phyloP scores from a whole-genome alignment of 2,113 vertebrate species.

The Toxostoma redivivum region DNA sequence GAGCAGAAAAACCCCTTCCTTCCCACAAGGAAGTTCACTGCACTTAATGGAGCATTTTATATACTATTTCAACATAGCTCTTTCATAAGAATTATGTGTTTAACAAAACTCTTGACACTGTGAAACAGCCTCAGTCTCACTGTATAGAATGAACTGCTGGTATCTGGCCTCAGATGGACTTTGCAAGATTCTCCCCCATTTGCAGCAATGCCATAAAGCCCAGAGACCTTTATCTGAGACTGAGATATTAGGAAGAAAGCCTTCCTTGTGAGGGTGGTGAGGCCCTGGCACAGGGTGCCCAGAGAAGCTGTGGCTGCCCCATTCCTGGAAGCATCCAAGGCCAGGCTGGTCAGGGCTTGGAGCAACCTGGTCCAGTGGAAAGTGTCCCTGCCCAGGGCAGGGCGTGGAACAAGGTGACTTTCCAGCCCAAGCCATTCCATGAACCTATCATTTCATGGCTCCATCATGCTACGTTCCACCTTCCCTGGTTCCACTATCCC shows the following conservation, averaged over 20 bases:
- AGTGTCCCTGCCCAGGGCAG: not conserved
- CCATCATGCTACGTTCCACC: rapidly evolving
- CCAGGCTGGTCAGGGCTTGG: not conserved
- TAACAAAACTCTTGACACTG: not conserved
- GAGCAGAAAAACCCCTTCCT: not conserved
- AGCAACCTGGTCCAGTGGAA: rapidly evolving
- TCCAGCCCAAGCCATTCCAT: not conserved
- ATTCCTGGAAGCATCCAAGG: not conserved
- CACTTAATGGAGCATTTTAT: not conserved
- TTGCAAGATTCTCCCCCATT: not conserved
- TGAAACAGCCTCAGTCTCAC: not conserved
- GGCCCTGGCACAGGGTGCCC: not conserved
- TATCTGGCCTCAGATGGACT: not conserved
- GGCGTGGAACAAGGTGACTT: no score
- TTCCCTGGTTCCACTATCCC: not conserved
- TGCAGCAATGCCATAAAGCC: not conserved
- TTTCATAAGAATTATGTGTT: not conserved
- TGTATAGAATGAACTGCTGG: rapidly evolving
- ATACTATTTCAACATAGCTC: not conserved
- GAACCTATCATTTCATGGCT: rapidly evolving
- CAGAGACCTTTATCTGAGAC: not conserved
- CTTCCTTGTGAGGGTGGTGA: not conserved
- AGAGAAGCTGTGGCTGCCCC: not conserved
- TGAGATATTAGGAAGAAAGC: not conserved
- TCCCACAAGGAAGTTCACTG: not conserved